phyloP scores from a whole-genome alignment of 1,140 invertebrate species.

The Trichonephila clavipes region DNA sequence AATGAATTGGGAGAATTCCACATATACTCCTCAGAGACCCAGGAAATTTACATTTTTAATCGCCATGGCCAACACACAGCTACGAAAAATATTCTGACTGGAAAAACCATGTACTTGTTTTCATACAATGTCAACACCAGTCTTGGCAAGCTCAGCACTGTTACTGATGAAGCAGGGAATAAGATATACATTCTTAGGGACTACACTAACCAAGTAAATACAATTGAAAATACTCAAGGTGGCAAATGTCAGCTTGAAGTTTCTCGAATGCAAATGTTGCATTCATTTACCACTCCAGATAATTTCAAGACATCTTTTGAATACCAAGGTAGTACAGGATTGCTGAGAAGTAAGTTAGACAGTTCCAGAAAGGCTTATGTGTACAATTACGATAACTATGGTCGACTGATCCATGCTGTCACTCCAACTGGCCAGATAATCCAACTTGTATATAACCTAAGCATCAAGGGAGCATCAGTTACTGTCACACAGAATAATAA shows the following conservation, averaged over 20 bases:
- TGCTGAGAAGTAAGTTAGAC: constrained; percentile 88
- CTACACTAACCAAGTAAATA: constrained; percentile 88
- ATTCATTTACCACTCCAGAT: constrained; percentile 78
- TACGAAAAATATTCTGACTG: constrained; percentile 95
- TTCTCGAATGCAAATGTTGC: constrained; percentile 77
- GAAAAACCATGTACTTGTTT: constrained; percentile 95
- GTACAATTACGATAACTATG: constrained; percentile 93
- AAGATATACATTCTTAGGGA: constrained; percentile 95
- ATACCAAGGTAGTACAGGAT: constrained; percentile 90
- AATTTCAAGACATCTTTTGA: constrained; percentile 83
- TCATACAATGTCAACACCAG: constrained; percentile 98
- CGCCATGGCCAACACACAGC: constrained; percentile 95
- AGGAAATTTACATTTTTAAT: constrained; percentile 95
- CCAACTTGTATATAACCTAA: constrained; percentile 83
- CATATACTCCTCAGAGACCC: constrained; percentile 93
- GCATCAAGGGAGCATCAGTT: constrained; percentile 78
- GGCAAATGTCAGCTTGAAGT: constrained; percentile 94
- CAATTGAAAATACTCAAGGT: constrained; percentile 96
- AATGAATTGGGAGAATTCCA: constrained; percentile 93
- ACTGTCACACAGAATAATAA: constrained; percentile 85
- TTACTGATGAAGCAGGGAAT: constrained; percentile 95
- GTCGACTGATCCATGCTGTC: constrained; percentile 90
- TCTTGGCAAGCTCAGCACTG: constrained; percentile 94
- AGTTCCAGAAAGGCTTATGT: constrained; percentile 85
- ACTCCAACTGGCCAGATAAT: constrained; percentile 94